phyloP scores from a whole-genome alignment of 2,797 vertebrate species.

The Sternotherus odoratus region DNA sequence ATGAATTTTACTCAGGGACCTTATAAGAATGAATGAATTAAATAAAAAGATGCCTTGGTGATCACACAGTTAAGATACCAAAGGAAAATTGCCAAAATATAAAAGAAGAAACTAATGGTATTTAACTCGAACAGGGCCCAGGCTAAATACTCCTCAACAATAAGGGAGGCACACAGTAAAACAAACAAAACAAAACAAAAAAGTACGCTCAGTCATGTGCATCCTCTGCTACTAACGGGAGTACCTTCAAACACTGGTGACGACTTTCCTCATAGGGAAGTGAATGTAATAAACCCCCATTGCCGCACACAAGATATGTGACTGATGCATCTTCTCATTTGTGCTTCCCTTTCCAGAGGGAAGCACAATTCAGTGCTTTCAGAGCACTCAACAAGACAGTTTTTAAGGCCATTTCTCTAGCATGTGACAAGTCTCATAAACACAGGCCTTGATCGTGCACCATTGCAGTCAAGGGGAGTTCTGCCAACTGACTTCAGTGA shows the following conservation, averaged over 20 bases:
- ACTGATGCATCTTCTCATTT: no score
- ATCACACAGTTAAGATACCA: not conserved
- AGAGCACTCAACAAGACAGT: not conserved
- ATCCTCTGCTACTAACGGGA: no score
- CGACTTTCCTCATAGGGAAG: no score
- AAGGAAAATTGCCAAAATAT: not conserved
- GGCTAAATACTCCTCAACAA: not conserved
- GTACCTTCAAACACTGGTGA: no score
- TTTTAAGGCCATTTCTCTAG: no score
- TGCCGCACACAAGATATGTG: no score
- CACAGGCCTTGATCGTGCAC: not conserved
- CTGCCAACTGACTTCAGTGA: not conserved
- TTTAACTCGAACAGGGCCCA: not conserved
- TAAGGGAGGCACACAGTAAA: not conserved
- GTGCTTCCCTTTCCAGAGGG: no score
- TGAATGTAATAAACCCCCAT: no score
- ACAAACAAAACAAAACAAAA: not conserved
- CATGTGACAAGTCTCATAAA: no score
- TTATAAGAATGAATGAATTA: not conserved
- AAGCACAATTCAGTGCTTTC: no score
- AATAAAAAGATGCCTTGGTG: not conserved
- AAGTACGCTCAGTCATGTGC: no score
- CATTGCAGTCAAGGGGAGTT: not conserved
- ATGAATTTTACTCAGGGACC: not conserved
- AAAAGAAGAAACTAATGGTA: not conserved